Base-by-base conservation (phyloP, 2,113 vertebrate species). In the Sula dactylatra region DNA sequence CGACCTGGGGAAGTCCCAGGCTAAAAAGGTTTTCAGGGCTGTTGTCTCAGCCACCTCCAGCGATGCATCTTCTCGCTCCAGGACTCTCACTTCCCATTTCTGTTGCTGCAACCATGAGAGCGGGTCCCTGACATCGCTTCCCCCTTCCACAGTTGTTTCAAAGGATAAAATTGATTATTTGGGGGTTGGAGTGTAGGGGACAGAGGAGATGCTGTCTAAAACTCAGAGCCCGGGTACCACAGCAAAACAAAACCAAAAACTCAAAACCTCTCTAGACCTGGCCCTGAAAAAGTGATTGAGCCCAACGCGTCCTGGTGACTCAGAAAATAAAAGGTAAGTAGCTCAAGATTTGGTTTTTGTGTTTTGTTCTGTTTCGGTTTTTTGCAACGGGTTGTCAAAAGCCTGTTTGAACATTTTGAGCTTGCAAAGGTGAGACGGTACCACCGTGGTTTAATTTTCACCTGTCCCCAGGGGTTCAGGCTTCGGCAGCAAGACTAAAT, bases 41-140 rank as follows among this genome's bases (percentile, higher is more conserved):
- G n/a, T 12, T 44, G 24, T 76, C n/a, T 70, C 52, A 49, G 18
- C 31, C 25, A 36, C 74, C 62, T 45, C 50, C 40, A 52, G 45
- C 0, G 1, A 66, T 0, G 0, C 58, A 52, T 24, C 29, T 44
- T 62, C 44, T 38, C 13, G 0, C 36, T 42, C 50, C 42, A 25
- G 50, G 52, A 66, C 14, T 65, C 38, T 36, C 20, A 6, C n/a
- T 45, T 77, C 47, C 47, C 32, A 20, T 67, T 94, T 77, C 34
- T 20, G 6, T 14, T 31, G 70, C 45, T 3, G 4, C 34, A 58
- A 34, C 15, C 50, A 69, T 18, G 22, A 54, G 21, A 49, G 16
- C 0, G 1, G 15, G 11, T 56, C 40, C 54, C 19, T 19, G 52
- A 19, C 9, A n/a, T 38, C 2, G 1, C 13, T 47, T 71, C 21